These are phyloP conservation scores for Plectrocnemia conspersa DNA, from an alignment of 1,140 invertebrate species.

Conservation along the genomic window DNA sequence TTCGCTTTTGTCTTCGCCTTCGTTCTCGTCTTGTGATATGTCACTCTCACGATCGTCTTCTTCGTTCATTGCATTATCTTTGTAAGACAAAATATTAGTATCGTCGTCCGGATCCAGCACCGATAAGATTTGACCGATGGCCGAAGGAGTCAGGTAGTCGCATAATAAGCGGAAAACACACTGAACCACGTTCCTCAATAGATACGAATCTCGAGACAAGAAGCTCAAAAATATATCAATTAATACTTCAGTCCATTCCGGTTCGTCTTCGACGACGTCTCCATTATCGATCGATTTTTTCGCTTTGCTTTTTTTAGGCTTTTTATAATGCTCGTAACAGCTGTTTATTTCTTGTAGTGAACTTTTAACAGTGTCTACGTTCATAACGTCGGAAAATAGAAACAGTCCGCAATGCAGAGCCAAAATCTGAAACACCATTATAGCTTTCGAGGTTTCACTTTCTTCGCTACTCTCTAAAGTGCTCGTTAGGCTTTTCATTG, in stretches of 20 bases:
- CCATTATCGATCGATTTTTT: slow-evolving; percentile 41
- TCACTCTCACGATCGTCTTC: slow-evolving; percentile 42
- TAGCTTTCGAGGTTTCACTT: slow-evolving; percentile 43
- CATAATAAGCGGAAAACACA: slow-evolving; percentile 70
- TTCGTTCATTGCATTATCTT: slow-evolving; percentile 46
- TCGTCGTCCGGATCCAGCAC: slow-evolving; percentile 64
- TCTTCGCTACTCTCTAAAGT: slow-evolving; percentile 44
- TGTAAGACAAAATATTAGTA: slow-evolving; percentile 53
- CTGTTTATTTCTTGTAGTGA: slow-evolving; percentile 64
- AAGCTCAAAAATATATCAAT: slow-evolving; percentile 71
- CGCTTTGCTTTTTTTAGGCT: slow-evolving; percentile 42
- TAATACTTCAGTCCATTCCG: slow-evolving; percentile 74
- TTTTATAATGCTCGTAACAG: slow-evolving; percentile 60
- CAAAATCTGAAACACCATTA: slow-evolving; percentile 60
- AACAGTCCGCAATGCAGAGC: slow-evolving; percentile 68
- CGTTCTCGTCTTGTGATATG: slow-evolving; percentile 39
- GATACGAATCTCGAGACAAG: slow-evolving; percentile 63
- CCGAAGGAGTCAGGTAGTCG: slow-evolving; percentile 59
- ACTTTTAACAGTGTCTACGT: slow-evolving; percentile 58
- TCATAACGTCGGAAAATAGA: slow-evolving; percentile 58
- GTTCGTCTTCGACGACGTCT: slow-evolving; percentile 51
- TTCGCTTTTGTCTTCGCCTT: slow-evolving; percentile 40
- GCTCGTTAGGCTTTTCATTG: slow-evolving; percentile 52
- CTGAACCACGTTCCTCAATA: slow-evolving; percentile 62
- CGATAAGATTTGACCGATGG: slow-evolving; percentile 68